Conservation (phyloP, 2,797 vertebrate species). For the Podarcis lilfordi region DNA sequence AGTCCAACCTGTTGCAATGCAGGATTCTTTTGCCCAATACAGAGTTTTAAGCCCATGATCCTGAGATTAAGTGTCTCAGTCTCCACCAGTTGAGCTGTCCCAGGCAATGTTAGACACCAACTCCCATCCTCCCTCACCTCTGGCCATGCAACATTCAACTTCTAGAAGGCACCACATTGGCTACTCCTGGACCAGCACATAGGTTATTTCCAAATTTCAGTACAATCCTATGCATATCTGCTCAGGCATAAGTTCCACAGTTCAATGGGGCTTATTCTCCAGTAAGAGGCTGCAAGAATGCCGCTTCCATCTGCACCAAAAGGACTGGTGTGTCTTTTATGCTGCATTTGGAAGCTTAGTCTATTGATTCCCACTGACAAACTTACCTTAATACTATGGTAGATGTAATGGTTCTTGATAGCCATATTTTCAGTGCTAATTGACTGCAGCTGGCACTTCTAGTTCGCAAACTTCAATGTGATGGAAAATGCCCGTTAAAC, state of each 20-base stretch:
- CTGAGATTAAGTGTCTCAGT: too few relatives aligned
- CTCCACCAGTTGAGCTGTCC: too few relatives aligned
- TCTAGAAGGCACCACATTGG: not conserved
- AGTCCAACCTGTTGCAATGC: too few relatives aligned
- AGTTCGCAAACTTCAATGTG: slow-evolving; percentile 9
- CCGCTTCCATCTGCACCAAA: not conserved
- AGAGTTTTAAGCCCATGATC: too few relatives aligned
- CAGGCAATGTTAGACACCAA: too few relatives aligned
- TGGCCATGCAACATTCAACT: too few relatives aligned
- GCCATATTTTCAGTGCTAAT: slow-evolving; percentile 1
- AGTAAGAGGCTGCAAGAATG: too few relatives aligned
- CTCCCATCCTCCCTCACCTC: too few relatives aligned
- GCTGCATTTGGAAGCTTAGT: not conserved
- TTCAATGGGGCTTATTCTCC: too few relatives aligned
- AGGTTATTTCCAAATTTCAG: not conserved
- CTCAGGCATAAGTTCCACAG: too few relatives aligned
- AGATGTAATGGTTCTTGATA: not conserved
- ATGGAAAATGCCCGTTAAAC: not conserved
- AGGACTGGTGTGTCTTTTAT: not conserved
- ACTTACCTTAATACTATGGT: slow-evolving; percentile 26
- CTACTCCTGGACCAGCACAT: not conserved
- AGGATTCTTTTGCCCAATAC: too few relatives aligned
- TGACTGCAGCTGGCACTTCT: not conserved
- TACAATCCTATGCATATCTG: too few relatives aligned
- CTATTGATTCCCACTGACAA: slow-evolving; percentile 2